Percentiles rank a stretch among this genome's conserved stretches.
Evolutionary conservation across 2,113 vertebrate species (phyloP).

Genomic region (Onychostoma macrolepis): DNA sequence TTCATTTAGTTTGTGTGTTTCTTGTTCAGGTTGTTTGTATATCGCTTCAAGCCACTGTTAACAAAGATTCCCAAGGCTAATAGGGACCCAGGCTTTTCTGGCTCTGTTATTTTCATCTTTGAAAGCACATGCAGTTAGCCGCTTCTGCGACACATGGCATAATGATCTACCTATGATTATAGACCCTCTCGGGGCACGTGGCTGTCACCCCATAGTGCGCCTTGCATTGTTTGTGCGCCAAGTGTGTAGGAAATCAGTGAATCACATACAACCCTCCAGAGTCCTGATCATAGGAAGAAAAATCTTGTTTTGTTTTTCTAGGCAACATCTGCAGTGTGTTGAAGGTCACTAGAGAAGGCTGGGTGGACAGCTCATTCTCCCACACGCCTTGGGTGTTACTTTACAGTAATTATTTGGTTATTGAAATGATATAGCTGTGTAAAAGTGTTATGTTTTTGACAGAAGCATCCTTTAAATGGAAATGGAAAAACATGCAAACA

Average conservation of each 20-base stretch:
- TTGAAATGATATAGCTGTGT: neutral
- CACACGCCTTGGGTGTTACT: neutral
- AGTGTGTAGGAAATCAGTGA: constrained; percentile 26
- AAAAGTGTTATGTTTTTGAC: neutral
- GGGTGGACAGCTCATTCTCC: neutral
- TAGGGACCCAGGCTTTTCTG: constrained; percentile 36
- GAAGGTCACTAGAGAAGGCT: constrained; percentile 22
- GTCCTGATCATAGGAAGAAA: constrained; percentile 11
- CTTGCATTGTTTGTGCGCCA: constrained; percentile 16
- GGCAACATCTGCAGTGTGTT: constrained; percentile 21
- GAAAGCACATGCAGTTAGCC: constrained; percentile 30
- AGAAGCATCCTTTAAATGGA: neutral
- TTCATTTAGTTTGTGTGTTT: constrained; percentile 35
- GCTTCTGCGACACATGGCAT: constrained; percentile 28
- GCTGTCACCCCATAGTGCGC: constrained; percentile 33
- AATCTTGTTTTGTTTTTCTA: constrained; percentile 21
- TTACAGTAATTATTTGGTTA: constrained; percentile 35
- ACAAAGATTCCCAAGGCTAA: constrained; percentile 52
- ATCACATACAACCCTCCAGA: constrained; percentile 14
- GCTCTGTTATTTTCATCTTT: constrained; percentile 44
- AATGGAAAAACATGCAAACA: neutral
- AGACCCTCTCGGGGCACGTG: neutral
- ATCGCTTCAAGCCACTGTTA: constrained; percentile 55
- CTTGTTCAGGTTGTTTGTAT: constrained; percentile 43
- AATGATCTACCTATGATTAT: constrained; percentile 40